phyloP scores from a whole-genome alignment of 2,113 vertebrate species.

The Misgurnus anguillicaudatus region DNA sequence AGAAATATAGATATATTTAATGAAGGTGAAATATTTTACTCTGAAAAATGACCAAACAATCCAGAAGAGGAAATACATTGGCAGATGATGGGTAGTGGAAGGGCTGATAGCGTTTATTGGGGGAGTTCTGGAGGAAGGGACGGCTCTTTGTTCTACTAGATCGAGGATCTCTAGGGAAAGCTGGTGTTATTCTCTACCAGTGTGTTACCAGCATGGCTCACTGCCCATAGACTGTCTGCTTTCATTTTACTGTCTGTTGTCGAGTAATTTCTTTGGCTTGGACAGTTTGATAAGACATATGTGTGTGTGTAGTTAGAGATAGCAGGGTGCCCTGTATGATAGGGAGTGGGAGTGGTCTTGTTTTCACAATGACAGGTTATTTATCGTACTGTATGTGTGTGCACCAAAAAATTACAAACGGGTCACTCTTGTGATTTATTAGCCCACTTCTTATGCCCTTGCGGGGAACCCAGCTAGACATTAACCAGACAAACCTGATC shows the following conservation, averaged over 20 bases:
- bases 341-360: conserved; percentile 24
- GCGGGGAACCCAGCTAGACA: conserved; percentile 15
- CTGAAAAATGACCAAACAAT: not conserved
- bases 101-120: not conserved
- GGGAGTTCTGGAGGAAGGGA: conserved; percentile 31
- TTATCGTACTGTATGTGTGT: conserved; percentile 5
- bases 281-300: conserved; percentile 25
- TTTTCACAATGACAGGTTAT: conserved; percentile 11
- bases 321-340: not conserved
- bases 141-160: conserved; percentile 41
- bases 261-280: conserved; percentile 25
- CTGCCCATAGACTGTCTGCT: conserved; percentile 40
- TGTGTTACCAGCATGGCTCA: conserved; percentile 11
- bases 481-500: conserved; percentile 23
- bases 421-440: conserved; percentile 33
- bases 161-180: conserved; percentile 18
- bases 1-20: not conserved
- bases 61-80: not conserved
- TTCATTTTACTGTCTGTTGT: conserved; percentile 37
- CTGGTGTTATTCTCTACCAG: conserved; percentile 25
- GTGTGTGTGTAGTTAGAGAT: conserved; percentile 19
- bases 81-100: not conserved
- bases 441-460: conserved; percentile 39
- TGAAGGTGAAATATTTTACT: no score
- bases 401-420: conserved; percentile 2